Base-by-base conservation (phyloP, 2,797 vertebrate genomes). In the Distichodus sexfasciatus region DNA sequence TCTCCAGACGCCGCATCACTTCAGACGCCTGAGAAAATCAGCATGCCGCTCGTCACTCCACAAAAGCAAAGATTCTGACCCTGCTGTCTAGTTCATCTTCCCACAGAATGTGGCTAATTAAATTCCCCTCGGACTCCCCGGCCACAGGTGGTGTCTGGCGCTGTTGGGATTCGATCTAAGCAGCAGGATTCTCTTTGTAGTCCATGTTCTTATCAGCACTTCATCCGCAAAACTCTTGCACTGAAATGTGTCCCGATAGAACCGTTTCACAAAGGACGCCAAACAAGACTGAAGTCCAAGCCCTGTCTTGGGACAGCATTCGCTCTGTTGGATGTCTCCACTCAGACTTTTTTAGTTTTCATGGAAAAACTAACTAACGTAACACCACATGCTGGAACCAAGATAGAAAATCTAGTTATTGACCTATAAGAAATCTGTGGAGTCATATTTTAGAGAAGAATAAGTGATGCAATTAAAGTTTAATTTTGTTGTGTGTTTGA, bases 31-130 rank as follows among this genome's bases (percentile, higher is more conserved):
- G 50, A 64, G 15, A 23, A 15, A 28, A 64, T 71, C n/a, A 63
- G 59, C 57, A 57, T 55, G 59, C 63, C 33, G 23, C 29, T 38
- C 23, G 31, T 46, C 59, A 46, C 41, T 29, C 29, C 17, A 38
- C 40, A 63, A 71, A 47, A 23, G 36, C 24, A 43, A 55, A 31
- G 41, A 46, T 47, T 21, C 21, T 55, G 50, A 63, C 69, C 38
- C 41, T 6, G 33, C 29, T 57, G 59, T 63, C 43, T 24, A 2
- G 29, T 51, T 21, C 28, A 46, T 54, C 31, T 40, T 44, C 59
- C n/a, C 10, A 55, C 29, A 46, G 40, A 71, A 47, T 71, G 40
- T 11, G 21, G 24, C 50, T 71, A 71, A 63, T 71, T 57, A 55
- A 29, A 57, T 63, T 55, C 23, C 4, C 38, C 24, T 57, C 11